These are phyloP conservation scores for Sinocyclocheilus anophthalmus DNA, from an alignment of 2,113 vertebrate species.

Conservation along the genomic window DNA sequence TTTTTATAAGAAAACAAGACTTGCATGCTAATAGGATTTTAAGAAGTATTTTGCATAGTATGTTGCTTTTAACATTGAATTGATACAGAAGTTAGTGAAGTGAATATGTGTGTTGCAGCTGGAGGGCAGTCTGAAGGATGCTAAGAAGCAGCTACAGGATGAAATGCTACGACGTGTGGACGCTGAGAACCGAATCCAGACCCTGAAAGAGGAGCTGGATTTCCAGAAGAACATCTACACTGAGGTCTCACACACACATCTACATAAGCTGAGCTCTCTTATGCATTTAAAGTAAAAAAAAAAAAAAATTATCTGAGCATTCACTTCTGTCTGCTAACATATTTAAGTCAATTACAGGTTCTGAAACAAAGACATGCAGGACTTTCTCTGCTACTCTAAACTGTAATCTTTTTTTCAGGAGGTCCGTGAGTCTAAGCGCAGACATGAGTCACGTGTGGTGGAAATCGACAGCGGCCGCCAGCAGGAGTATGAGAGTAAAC, in stretches of 20 bases:
- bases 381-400: background rate
- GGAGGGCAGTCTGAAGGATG: conserved; percentile 77
- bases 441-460: conserved; percentile 82
- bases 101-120: conserved; percentile 72
- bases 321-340: too few species aligned
- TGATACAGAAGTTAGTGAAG: background rate
- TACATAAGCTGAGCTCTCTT: background rate
- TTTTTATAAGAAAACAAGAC: background rate
- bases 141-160: conserved; percentile 95
- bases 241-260: conserved; percentile 75
- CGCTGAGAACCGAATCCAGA: conserved; percentile 93
- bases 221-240: conserved; percentile 93
- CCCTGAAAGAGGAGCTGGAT: conserved; percentile 92
- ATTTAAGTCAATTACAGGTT: too few species aligned
- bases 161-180: conserved; percentile 95
- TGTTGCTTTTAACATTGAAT: background rate
- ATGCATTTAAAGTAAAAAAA: background rate
- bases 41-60: background rate
- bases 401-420: conserved; percentile 73
- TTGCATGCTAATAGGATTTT: background rate
- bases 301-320: too few species aligned
- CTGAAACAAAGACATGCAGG: background rate
- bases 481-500: conserved; percentile 88
- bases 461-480: conserved; percentile 85
- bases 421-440: conserved; percentile 83